Evolutionary conservation across 1,140 invertebrate species (phyloP), one percentile per base, ranked within the genome.

Genomic region (Drosophila subobscura): DNA sequence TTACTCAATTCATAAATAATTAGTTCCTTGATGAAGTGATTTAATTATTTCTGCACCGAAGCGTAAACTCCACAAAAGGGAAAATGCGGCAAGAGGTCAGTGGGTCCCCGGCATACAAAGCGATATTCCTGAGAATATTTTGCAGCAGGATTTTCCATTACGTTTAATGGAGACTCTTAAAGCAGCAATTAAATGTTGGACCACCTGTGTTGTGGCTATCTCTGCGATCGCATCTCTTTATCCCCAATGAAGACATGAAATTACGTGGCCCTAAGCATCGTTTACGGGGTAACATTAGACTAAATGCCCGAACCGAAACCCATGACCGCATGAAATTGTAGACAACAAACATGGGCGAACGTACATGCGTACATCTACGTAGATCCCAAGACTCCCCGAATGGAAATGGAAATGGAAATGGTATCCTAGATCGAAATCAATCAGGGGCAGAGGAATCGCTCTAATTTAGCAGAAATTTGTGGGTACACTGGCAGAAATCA

Each of bases 251-350:
- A 79, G 58, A 56, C 55, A 45, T 46, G 37, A 61, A 72, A 72
- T 80, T 80, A 76, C 61, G 55, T 23, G 33, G 47, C 45, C 33
- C 66, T 64, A 58, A 74, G 51, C 45, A 63, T 67, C 83, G 57
- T 72, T 86, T 81, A 65, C 25, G 33, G 40, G 54, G 65, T 59
- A 78, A 60, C 77, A 72, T 76, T 88, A 72, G 58, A 66, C 70
- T 59, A 59, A 64, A 64, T 41, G 25, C 53, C 51, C 51, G 33
- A 42, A 61, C 49, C 5, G 56, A 52, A 70, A 58, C 27, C 45
- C 64, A 64, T 50, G 74, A 83, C 78, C 66, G 74, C 71, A 78
- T 86, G 83, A 61, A 86, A 86, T 86, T 88, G 67, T 72, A 77
- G 66, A 81, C 68, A 67, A 56, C 47, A 75, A 47, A 46, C 46